Base-by-base conservation (phyloP, 2,888 invertebrate species). In the Ametastegia equiseti region DNA sequence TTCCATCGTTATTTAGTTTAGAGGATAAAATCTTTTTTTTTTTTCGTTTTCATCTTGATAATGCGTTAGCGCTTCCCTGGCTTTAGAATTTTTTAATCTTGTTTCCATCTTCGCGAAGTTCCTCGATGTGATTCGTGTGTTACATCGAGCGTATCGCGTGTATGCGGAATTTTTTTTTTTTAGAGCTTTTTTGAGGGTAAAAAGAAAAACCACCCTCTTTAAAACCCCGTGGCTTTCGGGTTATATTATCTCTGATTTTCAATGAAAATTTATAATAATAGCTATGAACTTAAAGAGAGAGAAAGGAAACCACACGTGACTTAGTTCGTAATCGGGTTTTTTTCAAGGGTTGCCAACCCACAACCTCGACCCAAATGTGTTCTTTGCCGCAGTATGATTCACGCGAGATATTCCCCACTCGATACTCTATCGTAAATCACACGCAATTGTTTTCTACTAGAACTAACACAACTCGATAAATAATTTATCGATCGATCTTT, bases 401-500 rank as follows among this genome's bases (percentile, higher is more conserved):
- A 67, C 65, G 65, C 39, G 39, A 67, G 65, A 67, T 67, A 67
- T 39, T 67, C 19, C 7, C 36, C 9, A 36, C 39, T n/a, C n/a
- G n/a, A 11, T 6, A 67, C 39, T 67, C n/a, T 19, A 67, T 67
- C 65, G 65, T 67, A 67, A 67, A 67, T 67, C 65, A 67, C 65
- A 67, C 65, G 65, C 65, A 39, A 67, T 67, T 67, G 39, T 39
- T 67, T 67, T 67, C 39, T 36, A 39, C 65, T 36, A 67, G 39
- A 39, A 15, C 45, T 45, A 71, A 47, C 47, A 30, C 71, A 47
- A 15, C 15, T 13, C 3, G 71, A 71, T 71, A 71, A 71, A 71
- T 71, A 71, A 71, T 71, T 47, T 47, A 71, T 39, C 27, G 27
- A 19, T 47, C 30, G 71, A 71, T 45, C 65, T 39, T 7, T 60